phyloP scores from a whole-genome alignment of 2,113 vertebrate species.

The Atlantisia rogersi region DNA sequence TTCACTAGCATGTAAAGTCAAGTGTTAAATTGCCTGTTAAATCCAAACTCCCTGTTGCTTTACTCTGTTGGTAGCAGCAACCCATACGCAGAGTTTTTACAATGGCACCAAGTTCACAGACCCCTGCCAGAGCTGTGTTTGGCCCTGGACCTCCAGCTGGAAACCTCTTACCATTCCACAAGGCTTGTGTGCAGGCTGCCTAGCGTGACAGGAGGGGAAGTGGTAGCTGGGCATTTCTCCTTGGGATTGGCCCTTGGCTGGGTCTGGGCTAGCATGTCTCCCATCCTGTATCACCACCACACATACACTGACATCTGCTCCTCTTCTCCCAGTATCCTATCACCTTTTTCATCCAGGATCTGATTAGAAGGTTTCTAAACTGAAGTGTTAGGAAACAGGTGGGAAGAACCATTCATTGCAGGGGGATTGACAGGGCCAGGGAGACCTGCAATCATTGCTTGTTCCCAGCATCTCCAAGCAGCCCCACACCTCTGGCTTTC shows the following conservation, averaged over 20 bases:
- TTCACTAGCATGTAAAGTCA: not conserved
- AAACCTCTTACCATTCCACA: not conserved
- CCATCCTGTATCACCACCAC: not conserved
- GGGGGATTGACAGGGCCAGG: not conserved
- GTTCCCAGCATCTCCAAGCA: not conserved
- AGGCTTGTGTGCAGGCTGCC: not conserved
- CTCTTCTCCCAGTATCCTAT: not conserved
- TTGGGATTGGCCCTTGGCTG: not conserved
- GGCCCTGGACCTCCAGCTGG: not conserved
- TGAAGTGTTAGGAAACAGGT: not conserved
- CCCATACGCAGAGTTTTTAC: not conserved
- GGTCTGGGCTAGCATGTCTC: not conserved
- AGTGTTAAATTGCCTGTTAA: not conserved
- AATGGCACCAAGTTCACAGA: not conserved
- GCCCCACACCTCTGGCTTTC: not conserved
- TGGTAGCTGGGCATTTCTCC: not conserved
- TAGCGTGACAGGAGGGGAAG: not conserved
- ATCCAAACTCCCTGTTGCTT: not conserved
- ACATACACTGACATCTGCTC: not conserved
- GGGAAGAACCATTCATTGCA: not conserved
- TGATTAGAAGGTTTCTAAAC: not conserved
- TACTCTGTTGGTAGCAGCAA: not conserved
- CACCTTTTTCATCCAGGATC: not conserved
- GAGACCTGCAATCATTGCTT: not conserved
- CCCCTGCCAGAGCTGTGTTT: not conserved